These are phyloP conservation scores for Dromaius novaehollandiae DNA, from an alignment of 2,113 vertebrate species.

Conservation along the genomic window DNA sequence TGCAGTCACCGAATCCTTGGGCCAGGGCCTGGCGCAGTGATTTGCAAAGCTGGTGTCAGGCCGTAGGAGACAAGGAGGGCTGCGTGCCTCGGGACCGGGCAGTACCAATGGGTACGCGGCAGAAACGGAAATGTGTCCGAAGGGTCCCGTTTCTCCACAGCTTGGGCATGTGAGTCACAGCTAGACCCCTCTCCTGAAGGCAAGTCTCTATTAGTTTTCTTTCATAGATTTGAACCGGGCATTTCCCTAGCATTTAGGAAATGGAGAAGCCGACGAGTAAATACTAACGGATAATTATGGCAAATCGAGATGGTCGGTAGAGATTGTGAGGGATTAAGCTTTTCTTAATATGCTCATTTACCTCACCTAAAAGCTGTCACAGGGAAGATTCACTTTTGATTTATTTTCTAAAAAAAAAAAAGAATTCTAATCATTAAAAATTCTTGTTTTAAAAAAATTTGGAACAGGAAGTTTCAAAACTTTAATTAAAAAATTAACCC, in stretches of 20 bases:
- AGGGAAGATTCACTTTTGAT: neutral
- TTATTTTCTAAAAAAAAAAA: neutral
- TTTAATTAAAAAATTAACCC: neutral
- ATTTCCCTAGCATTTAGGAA: neutral
- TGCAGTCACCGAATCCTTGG: fast-evolving
- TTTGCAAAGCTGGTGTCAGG: neutral
- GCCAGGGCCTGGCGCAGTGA: fast-evolving
- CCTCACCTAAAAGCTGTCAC: neutral
- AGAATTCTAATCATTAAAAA: neutral
- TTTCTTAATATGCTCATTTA: neutral
- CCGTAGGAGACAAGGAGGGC: neutral
- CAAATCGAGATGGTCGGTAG: neutral
- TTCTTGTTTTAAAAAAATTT: neutral
- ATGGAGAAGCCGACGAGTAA: neutral
- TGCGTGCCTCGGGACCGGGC: neutral
- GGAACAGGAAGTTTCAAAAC: neutral
- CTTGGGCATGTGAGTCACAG: neutral
- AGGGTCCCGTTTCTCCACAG: neutral
- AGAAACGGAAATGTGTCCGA: neutral
- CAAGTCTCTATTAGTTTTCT: neutral
- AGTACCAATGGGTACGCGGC: neutral
- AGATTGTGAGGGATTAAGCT: neutral
- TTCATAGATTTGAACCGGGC: neutral
- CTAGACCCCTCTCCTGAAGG: neutral
- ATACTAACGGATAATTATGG: neutral